Evolutionary conservation across 2,113 vertebrate species (phyloP).

Genomic region (Archilochus colubris): DNA sequence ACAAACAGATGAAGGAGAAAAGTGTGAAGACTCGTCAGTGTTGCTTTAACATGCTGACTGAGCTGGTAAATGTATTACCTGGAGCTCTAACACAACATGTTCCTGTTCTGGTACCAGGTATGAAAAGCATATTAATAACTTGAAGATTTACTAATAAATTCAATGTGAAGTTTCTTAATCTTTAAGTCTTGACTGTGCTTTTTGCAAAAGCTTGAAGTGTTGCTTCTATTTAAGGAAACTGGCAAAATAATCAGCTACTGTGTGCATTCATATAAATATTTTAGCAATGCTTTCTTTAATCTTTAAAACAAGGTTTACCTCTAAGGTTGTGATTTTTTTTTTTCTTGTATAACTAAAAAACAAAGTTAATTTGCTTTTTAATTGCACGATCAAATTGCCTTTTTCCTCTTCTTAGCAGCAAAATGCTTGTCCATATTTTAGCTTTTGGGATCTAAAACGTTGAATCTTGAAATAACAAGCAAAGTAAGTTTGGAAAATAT

Average conservation of each 20-base stretch:
- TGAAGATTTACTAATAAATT: neutral
- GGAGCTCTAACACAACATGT: conserved; percentile 94
- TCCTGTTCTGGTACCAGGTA: conserved; percentile 97
- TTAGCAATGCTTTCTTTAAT: neutral
- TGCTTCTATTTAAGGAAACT: neutral
- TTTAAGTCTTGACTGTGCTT: neutral
- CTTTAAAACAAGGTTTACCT: neutral
- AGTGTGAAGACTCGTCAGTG: conserved; percentile 98
- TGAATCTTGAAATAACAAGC: neutral
- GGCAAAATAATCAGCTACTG: neutral
- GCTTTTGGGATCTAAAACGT: neutral
- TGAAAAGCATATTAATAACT: conserved; percentile 13
- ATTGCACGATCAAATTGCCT: neutral
- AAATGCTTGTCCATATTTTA: neutral
- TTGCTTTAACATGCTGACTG: conserved; percentile 99
- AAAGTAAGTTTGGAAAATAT: neutral
- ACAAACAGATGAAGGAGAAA: conserved; percentile 99
- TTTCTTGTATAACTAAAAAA: neutral
- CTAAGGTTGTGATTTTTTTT: neutral
- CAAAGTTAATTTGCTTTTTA: neutral
- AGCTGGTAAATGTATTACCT: conserved; percentile 95
- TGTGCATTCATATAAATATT: neutral
- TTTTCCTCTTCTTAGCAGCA: neutral
- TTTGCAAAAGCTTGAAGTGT: neutral
- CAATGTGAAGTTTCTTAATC: neutral